A percentile compares a stretch with the other conserved stretches of the same genome.
Evolutionary conservation across 2,888 invertebrate species (phyloP).

Genomic region (Drosophila kambysellisi): DNA sequence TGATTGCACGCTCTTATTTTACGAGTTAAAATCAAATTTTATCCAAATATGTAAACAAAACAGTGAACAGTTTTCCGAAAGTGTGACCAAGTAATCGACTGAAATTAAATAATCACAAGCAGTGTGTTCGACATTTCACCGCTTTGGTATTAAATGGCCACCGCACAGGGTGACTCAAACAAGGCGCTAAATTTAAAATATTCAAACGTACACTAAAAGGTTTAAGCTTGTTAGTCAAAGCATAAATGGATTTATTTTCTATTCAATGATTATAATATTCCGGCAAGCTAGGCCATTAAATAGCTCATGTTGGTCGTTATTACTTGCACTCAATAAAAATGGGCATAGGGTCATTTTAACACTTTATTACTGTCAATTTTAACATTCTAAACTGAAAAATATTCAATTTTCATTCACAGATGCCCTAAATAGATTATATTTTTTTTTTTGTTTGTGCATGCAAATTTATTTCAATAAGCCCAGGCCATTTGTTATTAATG

Average conservation of each 20-base stretch:
- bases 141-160: slow-evolving; percentile 7
- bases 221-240: neutral
- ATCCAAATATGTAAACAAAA: slow-evolving; percentile 55
- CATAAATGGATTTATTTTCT: neutral
- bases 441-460: slow-evolving; percentile 54
- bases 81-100: slow-evolving; percentile 22
- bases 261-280: neutral
- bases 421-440: slow-evolving; percentile 67
- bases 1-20: neutral
- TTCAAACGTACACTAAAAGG: neutral
- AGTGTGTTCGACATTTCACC: neutral
- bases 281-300: neutral
- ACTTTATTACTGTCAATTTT: slow-evolving; percentile 15
- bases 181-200: slow-evolving; percentile 18
- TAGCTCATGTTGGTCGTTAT: neutral
- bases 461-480: slow-evolving; percentile 69
- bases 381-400: neutral
- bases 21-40: slow-evolving; percentile 14
- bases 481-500: slow-evolving; percentile 50
- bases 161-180: slow-evolving; percentile 35
- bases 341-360: slow-evolving; percentile 6
- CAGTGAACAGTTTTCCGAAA: slow-evolving; percentile 1
- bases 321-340: slow-evolving; percentile 13
- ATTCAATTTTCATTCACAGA: slow-evolving; percentile 46
- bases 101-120: slow-evolving; percentile 17